A percentile compares a stretch with the other conserved stretches of the same genome.
Conservation (phyloP, 1,140 invertebrate genomes). For the Ostrea edulis region DNA sequence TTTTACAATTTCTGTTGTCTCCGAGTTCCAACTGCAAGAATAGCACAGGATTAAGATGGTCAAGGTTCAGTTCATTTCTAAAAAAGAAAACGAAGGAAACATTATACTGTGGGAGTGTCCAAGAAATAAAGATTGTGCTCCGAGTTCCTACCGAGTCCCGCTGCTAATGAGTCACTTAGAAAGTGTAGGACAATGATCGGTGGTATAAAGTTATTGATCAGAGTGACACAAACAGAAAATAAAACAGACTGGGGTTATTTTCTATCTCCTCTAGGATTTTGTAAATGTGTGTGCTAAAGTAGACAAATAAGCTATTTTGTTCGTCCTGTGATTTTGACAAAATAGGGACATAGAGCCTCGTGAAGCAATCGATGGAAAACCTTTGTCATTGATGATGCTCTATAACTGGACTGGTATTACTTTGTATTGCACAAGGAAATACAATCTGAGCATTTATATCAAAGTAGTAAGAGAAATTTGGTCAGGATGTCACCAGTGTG, state of each 20-base stretch:
- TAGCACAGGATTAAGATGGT: no score
- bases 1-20: no score
- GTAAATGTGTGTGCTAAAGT: slow-evolving; percentile 24
- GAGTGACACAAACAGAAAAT: slow-evolving; percentile 1
- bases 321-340: not conserved
- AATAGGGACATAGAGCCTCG: not conserved
- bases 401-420: not conserved
- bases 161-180: not conserved
- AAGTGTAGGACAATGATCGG: not conserved
- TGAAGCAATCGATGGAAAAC: not conserved
- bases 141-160: not conserved
- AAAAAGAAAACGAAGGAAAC: no score
- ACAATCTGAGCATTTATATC: not conserved
- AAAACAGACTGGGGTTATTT: slow-evolving; percentile 7
- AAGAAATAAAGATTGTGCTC: slow-evolving; percentile 3
- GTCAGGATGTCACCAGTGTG: not conserved
- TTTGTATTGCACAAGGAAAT: no score
- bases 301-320: not conserved
- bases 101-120: no score
- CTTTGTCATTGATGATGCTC: not conserved
- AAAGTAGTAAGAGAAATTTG: not conserved
- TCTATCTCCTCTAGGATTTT: not conserved
- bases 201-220: slow-evolving; percentile 2
- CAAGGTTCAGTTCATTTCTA: no score
- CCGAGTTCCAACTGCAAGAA: no score